Base-by-base conservation (phyloP, 2,888 invertebrate genomes). In the Plebejus argus region DNA sequence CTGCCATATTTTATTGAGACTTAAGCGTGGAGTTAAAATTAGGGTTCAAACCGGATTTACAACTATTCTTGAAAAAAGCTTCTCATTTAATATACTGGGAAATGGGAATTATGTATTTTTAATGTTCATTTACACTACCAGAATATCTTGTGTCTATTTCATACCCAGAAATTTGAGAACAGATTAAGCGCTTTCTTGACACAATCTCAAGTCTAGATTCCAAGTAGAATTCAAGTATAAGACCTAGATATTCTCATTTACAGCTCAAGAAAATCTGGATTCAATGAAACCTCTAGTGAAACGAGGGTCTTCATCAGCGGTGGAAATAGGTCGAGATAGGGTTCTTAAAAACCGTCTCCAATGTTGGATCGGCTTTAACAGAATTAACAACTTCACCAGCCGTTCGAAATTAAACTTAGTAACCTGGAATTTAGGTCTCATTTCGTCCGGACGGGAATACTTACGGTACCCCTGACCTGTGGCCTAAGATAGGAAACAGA, bases 401-500 rank as follows among this genome's bases (percentile, higher is more conserved):
- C 84, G 83, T 78, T 77, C 82, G 79, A 88, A 86, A 85, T 84
- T 84, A 84, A 83, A 86, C 87, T 86, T 85, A 87, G 85, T 78
- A 78, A 39, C 71, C 56, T 76, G 81, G 3, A 77, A 49, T 76
- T 79, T 86, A 87, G 82, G 84, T 81, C 82, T 79, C 80, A 85
- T 85, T 81, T 86, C 79, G 84, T 81, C 81, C 81, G 84, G 78
- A 78, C 80, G 79, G 80, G 81, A 79, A 81, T 82, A 82, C 85
- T 90, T 89, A 89, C 91, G 90, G 90, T 90, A 91, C 90, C 89
- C 85, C 81, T 90, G 89, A 90, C 90, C 91, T 90, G 85, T 88
- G 90, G 89, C 89, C 90, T 85, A 81, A 87, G 90, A 90, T 90
- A 90, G 86, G 83, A 86, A 84, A 83, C 82, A 90, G 89, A 91